Percentiles rank a stretch among this genome's conserved stretches.
Conservation (phyloP, 2,113 vertebrate species). For the Taxidea taxus region DNA sequence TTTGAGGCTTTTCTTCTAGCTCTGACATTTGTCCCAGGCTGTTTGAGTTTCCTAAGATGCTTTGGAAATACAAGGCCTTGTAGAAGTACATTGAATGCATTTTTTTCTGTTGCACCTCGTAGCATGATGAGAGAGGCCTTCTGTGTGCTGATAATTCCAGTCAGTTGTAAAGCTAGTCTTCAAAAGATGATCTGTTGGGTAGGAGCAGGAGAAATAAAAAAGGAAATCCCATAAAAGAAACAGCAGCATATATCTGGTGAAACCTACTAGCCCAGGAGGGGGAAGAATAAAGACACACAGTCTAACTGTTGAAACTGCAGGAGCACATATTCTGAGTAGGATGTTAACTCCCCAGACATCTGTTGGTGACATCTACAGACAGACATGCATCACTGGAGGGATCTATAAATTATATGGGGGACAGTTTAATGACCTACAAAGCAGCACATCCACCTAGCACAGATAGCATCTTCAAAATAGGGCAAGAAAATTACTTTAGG, state of each 20-base stretch:
- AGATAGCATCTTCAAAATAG: conserved; percentile 41
- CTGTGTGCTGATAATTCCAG: neutral
- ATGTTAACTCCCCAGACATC: conserved; percentile 63
- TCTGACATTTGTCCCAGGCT: neutral
- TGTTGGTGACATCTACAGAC: conserved; percentile 63
- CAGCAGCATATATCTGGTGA: conserved; percentile 30
- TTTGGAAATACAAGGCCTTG: neutral
- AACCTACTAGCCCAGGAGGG: conserved; percentile 56
- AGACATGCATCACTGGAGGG: conserved; percentile 54
- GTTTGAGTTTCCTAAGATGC: neutral
- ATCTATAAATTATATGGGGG: conserved; percentile 56
- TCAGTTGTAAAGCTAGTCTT: conserved; percentile 19
- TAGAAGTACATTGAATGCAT: neutral
- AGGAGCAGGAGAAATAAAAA: conserved; percentile 47
- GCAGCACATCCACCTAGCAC: conserved; percentile 30
- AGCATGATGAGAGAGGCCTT: neutral
- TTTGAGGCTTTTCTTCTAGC: neutral
- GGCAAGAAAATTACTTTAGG: conserved; percentile 42
- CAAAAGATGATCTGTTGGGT: neutral
- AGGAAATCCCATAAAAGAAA: conserved; percentile 48
- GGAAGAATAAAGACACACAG: conserved; percentile 41
- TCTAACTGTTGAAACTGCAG: conserved; percentile 46
- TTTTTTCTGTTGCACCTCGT: neutral
- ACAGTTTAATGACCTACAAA: conserved; percentile 64
- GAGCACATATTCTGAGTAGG: conserved; percentile 46